A percentile compares a stretch with the other conserved stretches of the same genome.
These are phyloP conservation scores for Caenorhabditis sp. DNA, from an alignment of 2,888 invertebrate species.

Conservation along the genomic window DNA sequence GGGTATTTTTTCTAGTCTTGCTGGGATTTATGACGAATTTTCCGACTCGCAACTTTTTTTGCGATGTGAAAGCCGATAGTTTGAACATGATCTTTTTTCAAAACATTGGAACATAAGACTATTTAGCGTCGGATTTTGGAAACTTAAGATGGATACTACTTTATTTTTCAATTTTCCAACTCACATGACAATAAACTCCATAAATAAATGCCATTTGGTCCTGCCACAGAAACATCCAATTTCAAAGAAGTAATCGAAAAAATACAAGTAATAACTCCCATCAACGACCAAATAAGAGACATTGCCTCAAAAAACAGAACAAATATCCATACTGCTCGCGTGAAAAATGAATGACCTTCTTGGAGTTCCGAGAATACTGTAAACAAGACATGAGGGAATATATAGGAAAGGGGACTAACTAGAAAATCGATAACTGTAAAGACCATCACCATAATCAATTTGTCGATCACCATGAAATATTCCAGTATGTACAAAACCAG, in stretches of 20 bases:
- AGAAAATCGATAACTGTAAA: constrained; percentile 9
- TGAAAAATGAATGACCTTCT: constrained; percentile 51
- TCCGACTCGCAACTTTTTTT: constrained; percentile 1
- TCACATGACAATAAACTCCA: constrained; percentile 55
- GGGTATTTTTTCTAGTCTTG: too few species aligned
- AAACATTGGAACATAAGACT: too few species aligned
- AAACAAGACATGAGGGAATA: neutral
- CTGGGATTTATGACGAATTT: neutral
- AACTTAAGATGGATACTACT: too few species aligned
- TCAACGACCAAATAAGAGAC: constrained; percentile 55
- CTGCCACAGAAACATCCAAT: constrained; percentile 44
- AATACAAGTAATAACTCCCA: constrained; percentile 53
- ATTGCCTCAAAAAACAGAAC: constrained; percentile 55
- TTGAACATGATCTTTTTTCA: neutral
- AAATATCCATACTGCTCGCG: constrained; percentile 53
- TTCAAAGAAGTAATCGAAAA: constrained; percentile 42
- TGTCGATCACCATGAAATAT: constrained; percentile 32
- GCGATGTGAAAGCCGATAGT: neutral
- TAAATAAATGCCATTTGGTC: constrained; percentile 56
- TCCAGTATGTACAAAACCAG: constrained; percentile 31
- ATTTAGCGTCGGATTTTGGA: too few species aligned
- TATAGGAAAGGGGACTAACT: neutral
- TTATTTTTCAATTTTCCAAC: constrained; percentile 4
- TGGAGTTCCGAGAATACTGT: constrained; percentile 57
- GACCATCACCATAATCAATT: constrained; percentile 34